Conservation (phyloP, 2,113 vertebrate species). For the Zeus faber region DNA sequence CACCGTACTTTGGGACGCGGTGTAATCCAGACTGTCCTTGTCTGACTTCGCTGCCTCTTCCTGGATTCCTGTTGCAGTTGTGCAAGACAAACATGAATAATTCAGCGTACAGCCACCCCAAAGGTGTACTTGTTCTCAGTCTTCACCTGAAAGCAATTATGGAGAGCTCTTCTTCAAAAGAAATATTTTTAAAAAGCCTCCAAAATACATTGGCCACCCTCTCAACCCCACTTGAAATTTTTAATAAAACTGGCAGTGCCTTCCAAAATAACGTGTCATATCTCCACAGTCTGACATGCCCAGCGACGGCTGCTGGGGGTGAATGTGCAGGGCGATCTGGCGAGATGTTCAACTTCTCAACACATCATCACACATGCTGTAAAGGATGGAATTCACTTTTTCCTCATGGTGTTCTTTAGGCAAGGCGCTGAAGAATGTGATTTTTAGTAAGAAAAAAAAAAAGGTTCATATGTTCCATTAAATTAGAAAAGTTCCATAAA, state of each 20-base stretch:
- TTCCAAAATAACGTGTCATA: not conserved
- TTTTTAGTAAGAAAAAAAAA: no score
- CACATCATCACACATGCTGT: no score
- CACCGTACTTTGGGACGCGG: not conserved
- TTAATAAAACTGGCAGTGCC: not conserved
- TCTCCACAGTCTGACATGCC: not conserved
- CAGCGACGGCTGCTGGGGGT: not conserved
- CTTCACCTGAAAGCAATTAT: constrained; percentile 11
- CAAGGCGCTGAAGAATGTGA: no score
- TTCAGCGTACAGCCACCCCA: constrained; percentile 6
- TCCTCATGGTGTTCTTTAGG: no score
- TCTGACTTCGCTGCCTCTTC: not conserved
- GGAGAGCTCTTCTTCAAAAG: constrained; percentile 1
- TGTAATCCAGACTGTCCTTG: not conserved
- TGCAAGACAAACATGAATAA: constrained; percentile 14
- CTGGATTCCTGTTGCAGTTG: constrained; percentile 1
- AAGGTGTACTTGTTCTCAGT: constrained; percentile 15
- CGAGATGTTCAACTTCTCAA: no score
- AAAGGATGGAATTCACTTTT: no score
- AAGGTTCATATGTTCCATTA: no score
- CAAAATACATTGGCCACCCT: not conserved
- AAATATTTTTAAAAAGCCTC: no score
- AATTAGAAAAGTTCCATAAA: no score
- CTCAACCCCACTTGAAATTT: not conserved
- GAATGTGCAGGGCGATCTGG: not conserved